phyloP scores from a whole-genome alignment of 2,113 vertebrate species.

The Tursiops truncatus region DNA sequence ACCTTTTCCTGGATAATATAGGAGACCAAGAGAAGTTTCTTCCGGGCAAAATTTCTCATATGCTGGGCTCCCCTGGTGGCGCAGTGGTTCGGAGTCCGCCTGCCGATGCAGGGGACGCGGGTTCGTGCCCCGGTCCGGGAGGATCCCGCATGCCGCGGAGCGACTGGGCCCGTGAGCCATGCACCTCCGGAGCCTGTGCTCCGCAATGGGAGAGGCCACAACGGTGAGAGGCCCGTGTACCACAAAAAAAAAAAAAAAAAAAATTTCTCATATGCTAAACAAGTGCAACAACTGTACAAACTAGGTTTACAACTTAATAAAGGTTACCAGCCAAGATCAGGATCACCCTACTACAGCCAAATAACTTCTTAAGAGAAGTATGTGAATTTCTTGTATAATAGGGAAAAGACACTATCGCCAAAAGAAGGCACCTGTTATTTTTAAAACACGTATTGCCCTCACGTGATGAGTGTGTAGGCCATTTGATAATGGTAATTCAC shows the following conservation, averaged over 20 bases:
- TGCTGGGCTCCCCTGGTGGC: background rate
- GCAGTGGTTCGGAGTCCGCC: no score
- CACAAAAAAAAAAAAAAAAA: background rate
- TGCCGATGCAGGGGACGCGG: no score
- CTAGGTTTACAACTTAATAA: conserved; percentile 12
- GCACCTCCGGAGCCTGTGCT: no score
- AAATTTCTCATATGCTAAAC: background rate
- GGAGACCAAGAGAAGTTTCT: conserved; percentile 15
- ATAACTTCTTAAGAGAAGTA: conserved; percentile 16
- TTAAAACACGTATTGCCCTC: background rate
- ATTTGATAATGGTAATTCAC: conserved; percentile 5
- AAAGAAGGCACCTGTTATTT: background rate
- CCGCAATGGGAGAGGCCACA: no score
- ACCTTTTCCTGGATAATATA: background rate
- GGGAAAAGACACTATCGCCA: background rate
- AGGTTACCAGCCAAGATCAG: background rate
- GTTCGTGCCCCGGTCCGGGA: no score
- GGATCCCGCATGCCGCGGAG: no score
- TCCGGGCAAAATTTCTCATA: background rate
- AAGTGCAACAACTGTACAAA: background rate
- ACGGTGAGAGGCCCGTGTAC: no score
- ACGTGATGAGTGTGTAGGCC: background rate
- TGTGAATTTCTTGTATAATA: background rate
- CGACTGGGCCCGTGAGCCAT: no score
- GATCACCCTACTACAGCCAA: background rate